phyloP scores from a whole-genome alignment of 1,140 invertebrate species.

The Linepithema humile region DNA sequence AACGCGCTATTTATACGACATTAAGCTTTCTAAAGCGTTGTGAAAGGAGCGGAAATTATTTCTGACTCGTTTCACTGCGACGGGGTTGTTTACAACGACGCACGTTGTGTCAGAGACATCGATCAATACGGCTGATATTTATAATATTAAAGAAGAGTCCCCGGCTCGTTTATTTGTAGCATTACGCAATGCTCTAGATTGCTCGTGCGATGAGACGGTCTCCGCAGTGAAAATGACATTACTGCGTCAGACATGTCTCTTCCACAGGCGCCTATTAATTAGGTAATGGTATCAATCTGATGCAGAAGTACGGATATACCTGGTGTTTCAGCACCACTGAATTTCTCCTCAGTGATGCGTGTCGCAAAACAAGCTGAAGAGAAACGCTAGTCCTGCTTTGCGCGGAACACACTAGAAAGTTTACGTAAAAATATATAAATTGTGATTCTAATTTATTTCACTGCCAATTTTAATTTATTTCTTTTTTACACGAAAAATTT shows the following conservation, averaged over 20 bases:
- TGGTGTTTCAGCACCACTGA: background rate
- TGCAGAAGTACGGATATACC: background rate
- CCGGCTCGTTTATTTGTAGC: constrained; percentile 25
- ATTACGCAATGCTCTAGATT: constrained; percentile 47
- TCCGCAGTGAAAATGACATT: constrained; percentile 28
- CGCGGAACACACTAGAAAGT: background rate
- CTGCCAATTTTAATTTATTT: background rate
- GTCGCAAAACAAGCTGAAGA: background rate
- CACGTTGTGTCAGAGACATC: constrained; percentile 53
- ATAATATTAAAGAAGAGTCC: constrained; percentile 45
- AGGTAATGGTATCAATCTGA: background rate
- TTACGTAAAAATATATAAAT: background rate
- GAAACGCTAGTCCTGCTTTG: background rate
- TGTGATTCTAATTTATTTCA: too few relatives aligned
- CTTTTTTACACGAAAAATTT: background rate
- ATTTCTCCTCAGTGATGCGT: background rate
- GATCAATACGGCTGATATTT: constrained; percentile 49
- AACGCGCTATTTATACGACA: constrained; percentile 41
- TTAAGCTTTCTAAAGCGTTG: constrained; percentile 41
- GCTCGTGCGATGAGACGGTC: constrained; percentile 7
- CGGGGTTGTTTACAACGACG: constrained; percentile 53
- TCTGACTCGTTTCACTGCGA: constrained; percentile 44
- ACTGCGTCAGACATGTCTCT: background rate
- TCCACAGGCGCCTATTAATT: background rate
- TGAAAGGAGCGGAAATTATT: constrained; percentile 56